These are phyloP conservation scores for Caenorhabditis becei DNA, from an alignment of 2,888 invertebrate species.

Conservation along the genomic window DNA sequence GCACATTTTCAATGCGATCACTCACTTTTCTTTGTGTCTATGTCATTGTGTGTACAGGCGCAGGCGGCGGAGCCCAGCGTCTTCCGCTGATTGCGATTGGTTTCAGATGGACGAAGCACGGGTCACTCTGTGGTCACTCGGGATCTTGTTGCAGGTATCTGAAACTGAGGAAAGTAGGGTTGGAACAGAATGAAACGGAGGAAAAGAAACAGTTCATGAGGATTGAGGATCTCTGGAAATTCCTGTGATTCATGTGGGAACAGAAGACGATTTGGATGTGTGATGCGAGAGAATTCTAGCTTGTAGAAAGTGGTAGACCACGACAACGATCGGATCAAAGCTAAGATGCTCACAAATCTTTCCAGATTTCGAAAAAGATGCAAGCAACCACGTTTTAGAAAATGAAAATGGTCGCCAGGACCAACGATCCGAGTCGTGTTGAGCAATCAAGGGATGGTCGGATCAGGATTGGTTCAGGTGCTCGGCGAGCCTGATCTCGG, in stretches of 20 bases:
- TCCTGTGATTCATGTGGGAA: not conserved
- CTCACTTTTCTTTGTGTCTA: slow-evolving; percentile 58
- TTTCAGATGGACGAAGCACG: slow-evolving; percentile 19
- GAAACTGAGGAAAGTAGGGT: not conserved
- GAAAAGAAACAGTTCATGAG: too few species aligned
- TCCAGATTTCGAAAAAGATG: not conserved
- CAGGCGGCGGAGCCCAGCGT: slow-evolving; percentile 36
- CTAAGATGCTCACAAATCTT: not conserved
- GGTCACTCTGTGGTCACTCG: slow-evolving; percentile 3
- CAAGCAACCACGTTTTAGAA: not conserved
- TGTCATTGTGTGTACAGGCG: slow-evolving; percentile 58
- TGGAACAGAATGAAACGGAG: not conserved
- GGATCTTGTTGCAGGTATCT: not conserved
- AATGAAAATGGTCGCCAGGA: not conserved
- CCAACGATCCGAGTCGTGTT: not conserved
- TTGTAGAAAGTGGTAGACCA: not conserved
- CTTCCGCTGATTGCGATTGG: slow-evolving; percentile 44
- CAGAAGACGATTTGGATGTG: not conserved
- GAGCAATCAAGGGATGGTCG: slow-evolving; percentile 15
- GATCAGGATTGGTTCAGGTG: slow-evolving; percentile 9
- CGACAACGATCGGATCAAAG: not conserved
- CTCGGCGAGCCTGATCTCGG: not conserved
- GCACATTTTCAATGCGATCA: slow-evolving; percentile 47
- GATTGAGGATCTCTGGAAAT: too few species aligned
- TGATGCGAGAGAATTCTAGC: not conserved